These are phyloP conservation scores for Daubentonia madagascariensis DNA, from an alignment of 2,113 vertebrate species.

Conservation along the genomic window DNA sequence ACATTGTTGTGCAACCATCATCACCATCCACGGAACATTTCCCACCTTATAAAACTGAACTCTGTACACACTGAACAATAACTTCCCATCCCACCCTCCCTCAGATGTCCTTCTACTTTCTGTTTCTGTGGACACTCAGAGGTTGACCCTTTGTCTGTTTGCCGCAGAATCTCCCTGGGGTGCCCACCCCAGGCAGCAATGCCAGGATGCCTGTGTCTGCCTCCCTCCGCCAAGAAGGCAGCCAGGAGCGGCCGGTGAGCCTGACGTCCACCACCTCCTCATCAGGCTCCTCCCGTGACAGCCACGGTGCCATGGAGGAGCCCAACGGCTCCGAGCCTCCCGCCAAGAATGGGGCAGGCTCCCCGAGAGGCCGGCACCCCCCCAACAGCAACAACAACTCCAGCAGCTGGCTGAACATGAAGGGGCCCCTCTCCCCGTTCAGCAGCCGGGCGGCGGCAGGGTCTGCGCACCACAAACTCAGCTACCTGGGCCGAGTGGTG, in stretches of 20 bases:
- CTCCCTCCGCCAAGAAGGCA: constrained; percentile 76
- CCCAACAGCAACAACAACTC: constrained; percentile 84
- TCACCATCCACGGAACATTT: background rate
- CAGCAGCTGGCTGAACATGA: constrained; percentile 52
- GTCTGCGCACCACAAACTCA: constrained; percentile 86
- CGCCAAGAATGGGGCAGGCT: background rate
- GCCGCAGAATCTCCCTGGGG: constrained; percentile 81
- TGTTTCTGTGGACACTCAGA: background rate
- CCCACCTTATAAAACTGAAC: background rate
- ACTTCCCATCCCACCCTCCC: background rate
- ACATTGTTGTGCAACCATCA: rapidly evolving
- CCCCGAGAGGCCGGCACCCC: constrained; percentile 43
- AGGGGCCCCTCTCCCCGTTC: constrained; percentile 79
- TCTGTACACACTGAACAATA: background rate
- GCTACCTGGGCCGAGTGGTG: constrained; percentile 94
- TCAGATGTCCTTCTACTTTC: background rate
- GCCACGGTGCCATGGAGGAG: constrained; percentile 83
- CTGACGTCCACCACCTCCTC: constrained; percentile 86
- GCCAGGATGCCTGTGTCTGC: constrained; percentile 82
- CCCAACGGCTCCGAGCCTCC: constrained; percentile 63
- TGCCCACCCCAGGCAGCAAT: constrained; percentile 83
- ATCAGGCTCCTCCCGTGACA: constrained; percentile 83
- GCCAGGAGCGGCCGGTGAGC: constrained; percentile 86
- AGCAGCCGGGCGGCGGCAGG: constrained; percentile 76
- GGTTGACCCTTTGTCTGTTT: background rate